Evolutionary conservation across 1,140 invertebrate genomes (phyloP), one percentile per base, ranked within the genome.

Genomic region (Nasonia longicornis): DNA sequence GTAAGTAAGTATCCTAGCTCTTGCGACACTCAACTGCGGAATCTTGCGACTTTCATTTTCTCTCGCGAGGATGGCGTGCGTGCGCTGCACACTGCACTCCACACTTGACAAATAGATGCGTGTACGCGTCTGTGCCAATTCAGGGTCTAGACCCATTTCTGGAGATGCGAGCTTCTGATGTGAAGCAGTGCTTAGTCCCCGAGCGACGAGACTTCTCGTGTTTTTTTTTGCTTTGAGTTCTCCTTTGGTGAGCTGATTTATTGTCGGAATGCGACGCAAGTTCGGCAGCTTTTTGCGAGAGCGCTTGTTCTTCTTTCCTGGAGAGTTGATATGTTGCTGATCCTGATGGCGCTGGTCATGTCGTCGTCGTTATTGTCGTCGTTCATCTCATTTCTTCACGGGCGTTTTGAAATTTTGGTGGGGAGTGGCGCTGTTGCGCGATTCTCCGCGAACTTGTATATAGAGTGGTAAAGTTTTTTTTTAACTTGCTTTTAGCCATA

Each of bases 31-130:
- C 66, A 31, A 3, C 66, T 42, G 66, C 66, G 66, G 66, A 77
- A 77, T 77, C 76, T 77, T 42, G 66, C 10, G 66, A 77, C 76
- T 77, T 77, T 77, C 76, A 77, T 77, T 77, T 77, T 70, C 64
- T 70, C 42, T n/a, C 11, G 42, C 66, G 66, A 48, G 26, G 64
- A 77, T 76, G 31, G 45, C 22, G 45, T 74, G 20, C 58, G 20
- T 45, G 22, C 31, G 20, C 58, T 10, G 10, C 7, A 10, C 35
- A 8, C 35, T n/a, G 16, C 20, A 58, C 52, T 58, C 2, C n/a
- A n/a, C 16, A n/a, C 16, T 67, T 12, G 66, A 70, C 66, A 70
- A 77, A 77, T 29, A 70, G 66, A 77, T 77, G 76, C 26, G 42
- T 70, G 76, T 48, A 52, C 29, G 11, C 71, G 20, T 26, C 26